Conservation (phyloP, 2,888 invertebrate genomes). For the Cylloceria caligata region DNA sequence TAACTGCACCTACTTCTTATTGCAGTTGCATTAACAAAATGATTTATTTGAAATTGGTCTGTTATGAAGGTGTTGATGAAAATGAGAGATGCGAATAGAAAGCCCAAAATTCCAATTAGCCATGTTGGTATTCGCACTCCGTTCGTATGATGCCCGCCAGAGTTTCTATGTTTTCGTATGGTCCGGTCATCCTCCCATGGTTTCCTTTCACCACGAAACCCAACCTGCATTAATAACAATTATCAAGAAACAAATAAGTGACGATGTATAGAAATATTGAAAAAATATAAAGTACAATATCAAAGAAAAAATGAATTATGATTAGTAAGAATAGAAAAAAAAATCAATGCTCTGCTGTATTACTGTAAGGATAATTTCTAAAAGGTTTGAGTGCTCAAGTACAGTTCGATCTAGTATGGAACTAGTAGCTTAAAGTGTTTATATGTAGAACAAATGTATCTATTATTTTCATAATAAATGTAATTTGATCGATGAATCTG, state of each 20-base stretch:
- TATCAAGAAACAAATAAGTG: neutral
- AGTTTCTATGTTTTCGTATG: conserved; percentile 45
- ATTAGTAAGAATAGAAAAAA: too few species aligned
- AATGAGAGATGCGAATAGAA: conserved; percentile 76
- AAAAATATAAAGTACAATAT: neutral
- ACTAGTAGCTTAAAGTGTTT: too few species aligned
- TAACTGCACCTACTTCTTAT: conserved; percentile 57
- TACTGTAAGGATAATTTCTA: too few species aligned
- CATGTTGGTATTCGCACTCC: conserved; percentile 76
- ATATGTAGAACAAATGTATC: too few species aligned
- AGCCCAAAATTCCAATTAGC: conserved; percentile 77
- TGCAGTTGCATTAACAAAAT: conserved; percentile 67
- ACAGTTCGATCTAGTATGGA: too few species aligned
- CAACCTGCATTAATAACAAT: conserved; percentile 63
- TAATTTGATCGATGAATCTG: too few species aligned
- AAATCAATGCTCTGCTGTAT: too few species aligned
- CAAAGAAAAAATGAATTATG: neutral
- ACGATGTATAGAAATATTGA: neutral
- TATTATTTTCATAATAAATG: too few species aligned
- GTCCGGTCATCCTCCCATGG: conserved; percentile 62
- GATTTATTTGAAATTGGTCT: conserved; percentile 74
- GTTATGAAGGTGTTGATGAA: conserved; percentile 79
- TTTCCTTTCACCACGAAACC: conserved; percentile 71
- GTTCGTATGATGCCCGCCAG: conserved; percentile 67
- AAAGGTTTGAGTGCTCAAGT: too few species aligned